Base-by-base conservation (phyloP, 2,797 vertebrate species). In the Sphenopsis melanotis region DNA sequence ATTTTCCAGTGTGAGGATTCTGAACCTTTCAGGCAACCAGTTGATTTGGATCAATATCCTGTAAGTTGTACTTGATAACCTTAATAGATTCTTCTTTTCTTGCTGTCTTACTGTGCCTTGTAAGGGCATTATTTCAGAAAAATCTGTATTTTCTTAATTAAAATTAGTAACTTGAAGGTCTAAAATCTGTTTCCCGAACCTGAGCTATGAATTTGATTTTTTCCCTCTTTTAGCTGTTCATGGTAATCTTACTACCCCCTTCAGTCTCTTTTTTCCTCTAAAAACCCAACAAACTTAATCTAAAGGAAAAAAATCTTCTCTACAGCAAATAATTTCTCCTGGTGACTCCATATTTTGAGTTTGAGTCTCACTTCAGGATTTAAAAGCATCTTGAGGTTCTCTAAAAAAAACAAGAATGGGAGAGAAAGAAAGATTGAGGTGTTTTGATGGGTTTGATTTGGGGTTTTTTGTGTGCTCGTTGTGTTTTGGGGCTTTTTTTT, bases 1-100 rank as follows among this genome's bases (percentile, higher is more conserved):
- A 98, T 99, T 95, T 99, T 99, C 92, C 98, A 99, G 13, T 99
- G 99, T 92, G 99, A 99, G 97, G 99, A 99, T 97, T 99, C 99
- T 0, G 99, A 99, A 85, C 99, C 99, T 16, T 99, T 99, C 97
- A 98, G 99, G 60, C 98, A 99, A 83, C 98, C 99, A 3, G 99
- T 99, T 95, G 98, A 99, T 97, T 98, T 98, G 85, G 96, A 98
- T 80, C 98, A 98, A 69, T 99, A 99, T 96, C 99, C 99, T 65
- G 99, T 99, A 97, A 97, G 99, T 96, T 91, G 39, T 36, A 90
- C 14, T 47, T 91, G 5, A 2, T 81, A 78, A 24, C 7, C 6
- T 44, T 66, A 5, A 59, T 32, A 27, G 8, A n/a, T 23, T 20
- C 9, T 15, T 20, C 46, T 53, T 56, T 57, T 37, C 7, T 86